Conservation (phyloP, 1,140 invertebrate species). For the Wasmannia auropunctata region DNA sequence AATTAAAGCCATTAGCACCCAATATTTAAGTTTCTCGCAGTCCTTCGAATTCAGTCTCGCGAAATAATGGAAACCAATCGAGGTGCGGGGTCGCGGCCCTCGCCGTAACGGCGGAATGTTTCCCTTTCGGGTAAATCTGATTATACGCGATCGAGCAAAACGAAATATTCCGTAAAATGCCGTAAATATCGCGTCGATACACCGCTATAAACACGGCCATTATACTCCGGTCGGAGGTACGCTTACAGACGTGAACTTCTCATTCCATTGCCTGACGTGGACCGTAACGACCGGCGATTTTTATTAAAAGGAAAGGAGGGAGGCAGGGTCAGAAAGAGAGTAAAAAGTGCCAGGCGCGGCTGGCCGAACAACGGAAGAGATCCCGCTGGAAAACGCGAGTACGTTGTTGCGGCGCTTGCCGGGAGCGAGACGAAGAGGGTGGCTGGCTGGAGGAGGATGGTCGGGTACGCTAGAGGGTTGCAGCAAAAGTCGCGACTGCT, state of each 20-base stretch:
- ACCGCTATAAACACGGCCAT: constrained; percentile 36
- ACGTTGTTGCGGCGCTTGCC: neutral
- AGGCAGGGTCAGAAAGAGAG: constrained; percentile 23
- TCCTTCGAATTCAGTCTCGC: constrained; percentile 22
- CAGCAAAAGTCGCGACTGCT: constrained; percentile 21
- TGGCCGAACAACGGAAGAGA: constrained; percentile 40
- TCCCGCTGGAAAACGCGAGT: constrained; percentile 28
- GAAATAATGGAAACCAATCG: constrained; percentile 48
- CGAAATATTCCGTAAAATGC: constrained; percentile 40
- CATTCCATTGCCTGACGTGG: constrained; percentile 12
- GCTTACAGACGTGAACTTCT: constrained; percentile 22
- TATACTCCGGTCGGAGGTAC: neutral
- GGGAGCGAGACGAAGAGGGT: neutral
- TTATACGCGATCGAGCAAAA: constrained; percentile 29
- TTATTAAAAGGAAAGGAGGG: constrained; percentile 38
- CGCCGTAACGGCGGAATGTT: neutral
- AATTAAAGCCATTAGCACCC: constrained; percentile 58
- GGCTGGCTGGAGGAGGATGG: neutral
- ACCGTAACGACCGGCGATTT: constrained; percentile 38
- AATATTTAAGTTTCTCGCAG: constrained; percentile 58
- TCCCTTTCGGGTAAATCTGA: constrained; percentile 28
- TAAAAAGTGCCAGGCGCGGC: constrained; percentile 15
- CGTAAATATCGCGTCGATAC: constrained; percentile 38
- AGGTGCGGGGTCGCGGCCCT: neutral
- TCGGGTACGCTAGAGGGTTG: neutral